A percentile compares a stretch with the other conserved stretches of the same genome.
phyloP scores from a whole-genome alignment of 2,888 invertebrate genomes.

The Rhabditophanes sp. region DNA sequence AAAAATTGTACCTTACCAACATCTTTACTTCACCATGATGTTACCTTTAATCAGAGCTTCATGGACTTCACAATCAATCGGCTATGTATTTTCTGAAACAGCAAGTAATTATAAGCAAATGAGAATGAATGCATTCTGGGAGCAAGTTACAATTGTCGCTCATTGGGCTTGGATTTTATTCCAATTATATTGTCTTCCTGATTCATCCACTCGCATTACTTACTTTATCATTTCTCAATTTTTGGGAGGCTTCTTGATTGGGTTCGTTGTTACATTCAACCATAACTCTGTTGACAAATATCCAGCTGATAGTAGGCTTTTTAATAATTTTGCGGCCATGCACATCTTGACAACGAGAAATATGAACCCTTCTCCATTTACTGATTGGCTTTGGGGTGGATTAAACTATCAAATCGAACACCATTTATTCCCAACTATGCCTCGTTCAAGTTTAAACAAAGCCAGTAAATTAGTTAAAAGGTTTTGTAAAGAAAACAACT shows the following conservation, averaged over 20 bases:
- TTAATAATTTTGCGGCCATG: slow-evolving; percentile 41
- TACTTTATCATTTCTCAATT: slow-evolving; percentile 35
- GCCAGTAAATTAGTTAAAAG: slow-evolving; percentile 23
- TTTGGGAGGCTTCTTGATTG: slow-evolving; percentile 29
- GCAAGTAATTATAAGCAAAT: slow-evolving; percentile 21
- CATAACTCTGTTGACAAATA: slow-evolving; percentile 42
- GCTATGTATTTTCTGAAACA: slow-evolving; percentile 25
- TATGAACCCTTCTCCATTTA: slow-evolving; percentile 34
- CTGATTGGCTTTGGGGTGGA: slow-evolving; percentile 43
- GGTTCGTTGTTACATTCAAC: slow-evolving; percentile 39
- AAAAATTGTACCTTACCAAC: slow-evolving; percentile 37
- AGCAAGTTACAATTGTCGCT: slow-evolving; percentile 19
- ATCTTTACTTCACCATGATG: slow-evolving; percentile 34
- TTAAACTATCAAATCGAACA: slow-evolving; percentile 42
- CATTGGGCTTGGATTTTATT: slow-evolving; percentile 37
- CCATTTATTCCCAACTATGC: slow-evolving; percentile 43
- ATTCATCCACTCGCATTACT: slow-evolving; percentile 15
- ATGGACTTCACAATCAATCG: slow-evolving; percentile 34
- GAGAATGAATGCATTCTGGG: slow-evolving; percentile 14
- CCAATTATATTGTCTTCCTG: slow-evolving; percentile 33
- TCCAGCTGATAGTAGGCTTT: slow-evolving; percentile 29
- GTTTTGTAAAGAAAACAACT: slow-evolving; percentile 29
- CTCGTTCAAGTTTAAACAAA: slow-evolving; percentile 30
- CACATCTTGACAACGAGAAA: slow-evolving; percentile 40
- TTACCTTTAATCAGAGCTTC: slow-evolving; percentile 34